Evolutionary conservation across 2,113 vertebrate species (phyloP), one percentile per base, ranked within the genome.

Genomic region (Albula glossodonta): DNA sequence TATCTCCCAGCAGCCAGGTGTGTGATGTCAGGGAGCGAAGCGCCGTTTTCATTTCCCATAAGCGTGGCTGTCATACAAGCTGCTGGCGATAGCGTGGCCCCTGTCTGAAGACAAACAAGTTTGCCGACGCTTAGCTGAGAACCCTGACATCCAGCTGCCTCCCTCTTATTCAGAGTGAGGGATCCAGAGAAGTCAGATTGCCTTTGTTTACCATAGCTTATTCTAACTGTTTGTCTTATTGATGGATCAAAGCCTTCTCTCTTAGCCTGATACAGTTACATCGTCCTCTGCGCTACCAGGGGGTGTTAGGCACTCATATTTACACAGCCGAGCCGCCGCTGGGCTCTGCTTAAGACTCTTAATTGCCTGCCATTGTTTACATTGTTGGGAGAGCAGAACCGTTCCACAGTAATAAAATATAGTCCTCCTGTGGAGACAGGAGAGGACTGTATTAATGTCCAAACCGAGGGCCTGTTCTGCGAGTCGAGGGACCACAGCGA

Each of bases 361-460:
- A 92, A 96, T 94, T 94, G 91, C 93, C 66, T 86, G 87, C 90
- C 92, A 93, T 92, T 91, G 93, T 94, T 93, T 91, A 93, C 91
- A 92, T 87, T 92, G 92, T 91, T 89, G 90, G 89, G 90, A 85
- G 78, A 89, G 85, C 86, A 84, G 79, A 87, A 83, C 86, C 87
- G 56, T 90, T 91, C 89, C 84, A 25, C 86, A 57, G 86, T 93
- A 93, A 93, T 90, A 91, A 91, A 93, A 92, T 85, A 80, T 86
- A 80, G 79, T 82, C 80, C 19, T 41, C 86, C 90, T 87, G 88
- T 11, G 8, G 60, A 22, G 70, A 6, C 70, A 22, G 87, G 91
- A 91, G 87, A 84, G 86, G 81, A 78, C 89, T 90, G 91, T 90
- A 91, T 92, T 91, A 74, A 87, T 78, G 82, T 17, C 74, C 89